A percentile compares a stretch with the other conserved stretches of the same genome.
phyloP scores from a whole-genome alignment of 2,888 invertebrate genomes.

The Chalcis sispes region DNA sequence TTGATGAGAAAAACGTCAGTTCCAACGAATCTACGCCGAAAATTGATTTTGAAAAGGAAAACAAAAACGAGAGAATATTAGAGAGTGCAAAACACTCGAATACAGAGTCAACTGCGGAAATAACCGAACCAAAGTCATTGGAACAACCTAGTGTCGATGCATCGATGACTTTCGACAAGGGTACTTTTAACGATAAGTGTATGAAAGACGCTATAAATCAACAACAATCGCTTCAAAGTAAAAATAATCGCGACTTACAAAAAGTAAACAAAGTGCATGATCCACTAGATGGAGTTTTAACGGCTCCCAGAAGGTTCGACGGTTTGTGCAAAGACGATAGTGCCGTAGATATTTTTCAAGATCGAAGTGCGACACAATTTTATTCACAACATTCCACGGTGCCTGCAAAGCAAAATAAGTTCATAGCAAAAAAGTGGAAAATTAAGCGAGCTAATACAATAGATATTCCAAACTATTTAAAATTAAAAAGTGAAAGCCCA shows the following conservation, averaged over 20 bases:
- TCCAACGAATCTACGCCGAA: slow-evolving; percentile 20
- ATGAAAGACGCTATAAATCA: slow-evolving; percentile 74
- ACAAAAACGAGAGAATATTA: slow-evolving; percentile 5
- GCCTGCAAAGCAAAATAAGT: slow-evolving; percentile 69
- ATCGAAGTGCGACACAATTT: slow-evolving; percentile 45
- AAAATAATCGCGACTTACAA: slow-evolving; percentile 25
- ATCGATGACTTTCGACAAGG: slow-evolving; percentile 4
- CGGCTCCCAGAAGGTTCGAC: slow-evolving; percentile 29
- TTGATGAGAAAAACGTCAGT: slow-evolving; percentile 76
- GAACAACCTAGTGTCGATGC: not conserved
- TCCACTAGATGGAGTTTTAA: not conserved
- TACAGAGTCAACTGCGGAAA: not conserved
- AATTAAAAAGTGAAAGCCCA: slow-evolving; percentile 62
- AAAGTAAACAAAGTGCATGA: slow-evolving; percentile 53
- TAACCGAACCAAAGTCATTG: not conserved
- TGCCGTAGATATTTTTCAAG: slow-evolving; percentile 45
- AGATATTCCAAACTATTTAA: slow-evolving; percentile 84
- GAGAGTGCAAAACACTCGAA: not conserved
- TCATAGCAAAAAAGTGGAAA: slow-evolving; percentile 82
- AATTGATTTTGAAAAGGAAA: not conserved
- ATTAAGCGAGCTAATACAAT: slow-evolving; percentile 94
- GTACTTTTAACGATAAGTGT: slow-evolving; percentile 64
- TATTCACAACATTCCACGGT: slow-evolving; percentile 59
- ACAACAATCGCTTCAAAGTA: slow-evolving; percentile 67
- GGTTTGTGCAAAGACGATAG: slow-evolving; percentile 57